Base-by-base conservation (phyloP, 1,140 invertebrate species). In the Prorops nasuta region DNA sequence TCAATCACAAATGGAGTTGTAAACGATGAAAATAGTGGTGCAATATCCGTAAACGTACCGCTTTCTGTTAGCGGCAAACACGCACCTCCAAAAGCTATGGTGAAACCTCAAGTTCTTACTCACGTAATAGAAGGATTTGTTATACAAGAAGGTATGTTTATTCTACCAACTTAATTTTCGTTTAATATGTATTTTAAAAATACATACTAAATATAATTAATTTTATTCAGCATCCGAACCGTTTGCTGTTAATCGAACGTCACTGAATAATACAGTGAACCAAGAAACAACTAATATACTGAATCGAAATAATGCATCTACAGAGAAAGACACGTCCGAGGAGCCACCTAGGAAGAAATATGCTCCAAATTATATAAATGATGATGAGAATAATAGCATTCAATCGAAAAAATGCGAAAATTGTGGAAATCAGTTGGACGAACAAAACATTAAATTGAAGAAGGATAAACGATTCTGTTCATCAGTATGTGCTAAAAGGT, bases 111-210 rank as follows among this genome's bases (percentile, higher is more conserved):
- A 69, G 91, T 98, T 2, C 78, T 98, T 8, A 98, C 94, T 0
- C 96, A 98, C 71, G 91, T 97, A 2, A 97, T 98, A 48, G 95
- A 97, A 77, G 95, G 94, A 15, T 97, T 94, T 74, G 90, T 98
- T 2, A 98, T 98, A 62, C 94, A 96, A 75, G 96, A 98, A 81
- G 83, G 84, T 82, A 72, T 18, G 10, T 1, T 22, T 15, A 24
- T 9, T 24, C 21, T 15, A 2, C 10, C 14, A 24, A 14, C 16
- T 15, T 15, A 12, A 0, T 18, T 9, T 19, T 44, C 12, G 7
- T 17, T 1, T 19, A 6, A 28, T 3, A 12, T 2, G 4, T 35
- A 24, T 18, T 44, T 10, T 36, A 4, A 41, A 37, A 28, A 38
- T 18, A 18, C 19, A 7, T 14, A 47, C 9, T 8, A 20, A 28